A percentile compares a stretch with the other conserved stretches of the same genome.
Conservation (phyloP, 1,140 invertebrate genomes). For the Cyclargus thomasi region DNA sequence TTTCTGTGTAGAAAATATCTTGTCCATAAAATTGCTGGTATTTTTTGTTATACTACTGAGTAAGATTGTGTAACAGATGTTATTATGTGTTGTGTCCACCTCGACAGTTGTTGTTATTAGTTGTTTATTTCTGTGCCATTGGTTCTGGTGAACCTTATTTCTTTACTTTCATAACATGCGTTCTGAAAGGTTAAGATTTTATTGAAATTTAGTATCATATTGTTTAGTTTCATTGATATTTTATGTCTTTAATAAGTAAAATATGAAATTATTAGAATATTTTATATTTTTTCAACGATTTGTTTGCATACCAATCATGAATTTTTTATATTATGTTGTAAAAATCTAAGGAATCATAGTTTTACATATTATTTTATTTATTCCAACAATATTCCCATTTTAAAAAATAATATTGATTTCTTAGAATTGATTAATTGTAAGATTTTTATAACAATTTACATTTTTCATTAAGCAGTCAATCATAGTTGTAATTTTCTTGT, state of each 20-base stretch:
- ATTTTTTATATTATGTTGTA: slow-evolving; percentile 8
- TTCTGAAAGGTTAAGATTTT: neutral
- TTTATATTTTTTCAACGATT: neutral
- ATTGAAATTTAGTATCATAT: neutral
- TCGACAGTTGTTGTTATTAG: slow-evolving; percentile 2
- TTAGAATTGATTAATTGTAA: slow-evolving; percentile 10
- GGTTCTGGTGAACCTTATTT: slow-evolving; percentile 6
- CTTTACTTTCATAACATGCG: neutral
- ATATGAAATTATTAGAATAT: neutral
- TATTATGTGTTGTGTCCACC: neutral
- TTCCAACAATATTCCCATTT: slow-evolving; percentile 13
- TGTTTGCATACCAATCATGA: neutral
- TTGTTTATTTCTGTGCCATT: slow-evolving; percentile 20
- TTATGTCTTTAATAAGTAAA: neutral
- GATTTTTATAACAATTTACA: slow-evolving; percentile 15
- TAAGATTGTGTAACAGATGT: neutral
- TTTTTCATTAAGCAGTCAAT: slow-evolving; percentile 8
- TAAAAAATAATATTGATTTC: slow-evolving; percentile 10
- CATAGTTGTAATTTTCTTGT: slow-evolving; percentile 7
- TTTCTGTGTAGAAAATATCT: too few relatives aligned
- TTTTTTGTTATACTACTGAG: neutral
- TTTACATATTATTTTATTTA: slow-evolving; percentile 4
- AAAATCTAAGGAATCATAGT: neutral
- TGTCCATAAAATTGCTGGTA: too few relatives aligned
- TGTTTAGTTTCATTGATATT: neutral